Evolutionary conservation across 2,888 invertebrate species (phyloP).

Genomic region (Lumbricus terrestris): DNA sequence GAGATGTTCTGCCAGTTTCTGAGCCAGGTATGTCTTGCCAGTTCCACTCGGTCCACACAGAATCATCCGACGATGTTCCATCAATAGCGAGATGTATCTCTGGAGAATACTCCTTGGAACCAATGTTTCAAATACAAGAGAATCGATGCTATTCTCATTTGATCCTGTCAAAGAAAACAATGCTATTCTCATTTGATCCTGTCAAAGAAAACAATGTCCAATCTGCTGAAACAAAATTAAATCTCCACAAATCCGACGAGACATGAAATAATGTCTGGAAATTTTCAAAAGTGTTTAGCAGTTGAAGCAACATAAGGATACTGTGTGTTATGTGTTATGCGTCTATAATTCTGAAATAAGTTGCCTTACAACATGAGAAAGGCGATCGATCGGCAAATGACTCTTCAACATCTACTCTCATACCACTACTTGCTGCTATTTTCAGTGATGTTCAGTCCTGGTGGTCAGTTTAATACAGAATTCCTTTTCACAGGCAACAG

Average conservation of each 20-base stretch:
- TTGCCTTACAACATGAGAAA: background rate
- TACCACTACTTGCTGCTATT: too few relatives aligned
- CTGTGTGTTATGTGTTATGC: too few relatives aligned
- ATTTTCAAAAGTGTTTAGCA: background rate
- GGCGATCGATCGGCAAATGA: background rate
- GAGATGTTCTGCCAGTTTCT: constrained; percentile 89
- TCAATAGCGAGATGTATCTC: constrained; percentile 80
- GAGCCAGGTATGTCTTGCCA: constrained; percentile 92
- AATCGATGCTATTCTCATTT: constrained; percentile 71
- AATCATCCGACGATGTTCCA: constrained; percentile 89
- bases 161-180: background rate
- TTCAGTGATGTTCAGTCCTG: too few relatives aligned
- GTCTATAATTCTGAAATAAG: background rate
- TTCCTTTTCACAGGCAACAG: too few relatives aligned
- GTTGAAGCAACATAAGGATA: background rate
- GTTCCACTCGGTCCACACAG: constrained; percentile 96
- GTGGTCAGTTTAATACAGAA: too few relatives aligned
- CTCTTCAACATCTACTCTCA: too few relatives aligned
- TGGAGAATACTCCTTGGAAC: constrained; percentile 95
- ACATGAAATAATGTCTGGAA: background rate
- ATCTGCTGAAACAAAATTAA: too few relatives aligned
- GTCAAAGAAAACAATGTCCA: too few relatives aligned
- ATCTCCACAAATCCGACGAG: background rate
- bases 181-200: too few relatives aligned
- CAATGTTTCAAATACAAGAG: constrained; percentile 89